Base-by-base conservation (phyloP, 2,797 vertebrate genomes). In the Alouatta caraya region DNA sequence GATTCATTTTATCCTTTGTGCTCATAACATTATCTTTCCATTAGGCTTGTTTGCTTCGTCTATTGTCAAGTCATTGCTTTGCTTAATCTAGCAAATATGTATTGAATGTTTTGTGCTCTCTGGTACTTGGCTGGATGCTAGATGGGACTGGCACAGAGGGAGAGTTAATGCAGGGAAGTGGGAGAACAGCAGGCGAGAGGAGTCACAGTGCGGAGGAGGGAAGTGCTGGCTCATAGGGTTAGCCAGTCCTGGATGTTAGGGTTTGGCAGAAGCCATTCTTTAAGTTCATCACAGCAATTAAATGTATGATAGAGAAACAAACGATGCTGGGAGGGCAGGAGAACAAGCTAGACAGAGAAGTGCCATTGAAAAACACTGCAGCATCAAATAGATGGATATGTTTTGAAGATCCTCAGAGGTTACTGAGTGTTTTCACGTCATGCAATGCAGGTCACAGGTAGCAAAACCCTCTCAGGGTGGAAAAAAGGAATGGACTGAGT, bases 41-140 rank as follows among this genome's bases (percentile, higher is more conserved):
- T 64, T 85, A 88, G 4, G 19, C 5, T 15, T 78, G 57, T 87
- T 97, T 93, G 15, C 67, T 83, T 78, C 21, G 4, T 94, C 70
- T 94, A 26, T 46, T 33, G 61, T 83, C 84, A 89, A 92, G 91
- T 57, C n/a, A 19, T 24, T 64, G 33, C 52, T 92, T 83, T 61
- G 24, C 52, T 93, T 59, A 72, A 91, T 72, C 28, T 83, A 76
- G 88, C n/a, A 94, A 61, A 73, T 64, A n/a, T 72, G 75, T 94
- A 42, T 44, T 48, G 44, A 61, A 22, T 75, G 28, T 17, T 70
- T 73, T 55, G 2, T 57, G 50, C 26, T 46, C 33, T 5, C 64
- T 1, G 22, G 24, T 24, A 8, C 5, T 55, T 44, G 37, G 37
- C 42, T 28, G 21, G 19, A 48, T 50, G 44, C 30, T 76, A 44